Conservation (phyloP, 23 tunicate genomes). For the Ascidia mentula region DNA sequence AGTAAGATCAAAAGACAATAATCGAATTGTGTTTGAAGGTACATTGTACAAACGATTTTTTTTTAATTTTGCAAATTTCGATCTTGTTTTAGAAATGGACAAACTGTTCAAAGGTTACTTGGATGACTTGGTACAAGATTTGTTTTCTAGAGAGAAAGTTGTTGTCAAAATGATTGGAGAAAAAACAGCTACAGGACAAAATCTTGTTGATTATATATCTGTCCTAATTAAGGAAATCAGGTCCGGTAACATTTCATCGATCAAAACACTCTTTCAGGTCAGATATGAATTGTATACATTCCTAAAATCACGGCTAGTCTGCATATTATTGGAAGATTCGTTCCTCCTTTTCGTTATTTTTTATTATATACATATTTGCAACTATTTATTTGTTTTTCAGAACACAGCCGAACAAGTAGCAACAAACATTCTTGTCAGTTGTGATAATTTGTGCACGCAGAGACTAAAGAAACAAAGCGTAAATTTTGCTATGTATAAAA, state of each 20-base stretch:
- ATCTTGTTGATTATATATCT: background rate
- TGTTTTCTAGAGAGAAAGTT: background rate
- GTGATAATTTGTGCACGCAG: no score
- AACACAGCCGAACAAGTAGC: no score
- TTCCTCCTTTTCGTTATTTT: no score
- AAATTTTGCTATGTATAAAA: no score
- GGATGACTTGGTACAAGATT: background rate
- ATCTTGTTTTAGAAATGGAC: background rate
- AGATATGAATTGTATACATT: no score
- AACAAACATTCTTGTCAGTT: no score
- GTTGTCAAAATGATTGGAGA: background rate
- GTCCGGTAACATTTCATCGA: background rate
- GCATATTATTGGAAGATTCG: no score
- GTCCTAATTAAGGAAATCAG: background rate
- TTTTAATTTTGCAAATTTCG: no score
- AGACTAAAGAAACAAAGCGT: no score
- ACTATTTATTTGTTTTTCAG: no score
- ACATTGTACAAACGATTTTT: background rate
- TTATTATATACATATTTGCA: no score
- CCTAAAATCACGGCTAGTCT: no score
- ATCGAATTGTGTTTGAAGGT: background rate
- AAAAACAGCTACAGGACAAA: background rate
- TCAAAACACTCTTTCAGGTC: background rate
- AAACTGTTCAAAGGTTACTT: background rate
- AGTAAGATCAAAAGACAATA: background rate